Percentiles rank a stretch among this genome's conserved stretches.
phyloP scores from a whole-genome alignment of 1,140 invertebrate species.

The Pogonomyrmex barbatus region DNA sequence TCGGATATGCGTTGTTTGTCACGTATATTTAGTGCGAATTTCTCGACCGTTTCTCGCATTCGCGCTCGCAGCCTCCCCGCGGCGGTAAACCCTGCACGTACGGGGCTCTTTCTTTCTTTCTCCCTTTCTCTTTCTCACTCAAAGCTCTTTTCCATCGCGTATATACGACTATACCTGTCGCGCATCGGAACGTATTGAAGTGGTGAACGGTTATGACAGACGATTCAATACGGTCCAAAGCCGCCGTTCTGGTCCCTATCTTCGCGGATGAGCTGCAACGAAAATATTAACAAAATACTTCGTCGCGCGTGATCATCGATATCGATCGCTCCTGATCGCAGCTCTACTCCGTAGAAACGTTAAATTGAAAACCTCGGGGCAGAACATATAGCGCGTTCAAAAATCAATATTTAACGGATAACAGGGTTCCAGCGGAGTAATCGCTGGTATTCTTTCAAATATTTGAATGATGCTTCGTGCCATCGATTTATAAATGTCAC shows the following conservation, averaged over 20 bases:
- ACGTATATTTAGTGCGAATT: conserved; percentile 68
- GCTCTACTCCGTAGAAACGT: conserved; percentile 3
- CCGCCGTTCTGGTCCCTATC: conserved; percentile 23
- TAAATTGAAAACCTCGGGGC: conserved; percentile 42
- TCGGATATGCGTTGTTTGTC: conserved; percentile 44
- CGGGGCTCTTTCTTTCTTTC: conserved; percentile 35
- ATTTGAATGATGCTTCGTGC: conserved; percentile 30
- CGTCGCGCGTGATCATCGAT: conserved; percentile 45
- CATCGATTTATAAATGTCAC: not conserved
- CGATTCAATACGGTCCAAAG: conserved; percentile 63
- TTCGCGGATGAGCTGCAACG: conserved; percentile 57
- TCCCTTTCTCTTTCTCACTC: conserved; percentile 21
- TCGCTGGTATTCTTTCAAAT: conserved; percentile 52
- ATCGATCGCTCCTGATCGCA: conserved; percentile 38
- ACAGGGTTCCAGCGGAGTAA: conserved; percentile 29
- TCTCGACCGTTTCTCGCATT: conserved; percentile 29
- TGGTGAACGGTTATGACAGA: conserved; percentile 70
- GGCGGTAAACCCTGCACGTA: conserved; percentile 59
- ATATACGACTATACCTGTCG: conserved; percentile 41
- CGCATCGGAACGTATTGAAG: conserved; percentile 59
- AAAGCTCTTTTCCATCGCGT: conserved; percentile 59
- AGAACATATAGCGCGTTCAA: conserved; percentile 43
- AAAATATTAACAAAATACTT: conserved; percentile 66
- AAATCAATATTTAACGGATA: conserved; percentile 58
- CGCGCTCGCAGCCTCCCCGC: conserved; percentile 32